Conservation (phyloP, 2,888 invertebrate species). For the Corbicula japonica region DNA sequence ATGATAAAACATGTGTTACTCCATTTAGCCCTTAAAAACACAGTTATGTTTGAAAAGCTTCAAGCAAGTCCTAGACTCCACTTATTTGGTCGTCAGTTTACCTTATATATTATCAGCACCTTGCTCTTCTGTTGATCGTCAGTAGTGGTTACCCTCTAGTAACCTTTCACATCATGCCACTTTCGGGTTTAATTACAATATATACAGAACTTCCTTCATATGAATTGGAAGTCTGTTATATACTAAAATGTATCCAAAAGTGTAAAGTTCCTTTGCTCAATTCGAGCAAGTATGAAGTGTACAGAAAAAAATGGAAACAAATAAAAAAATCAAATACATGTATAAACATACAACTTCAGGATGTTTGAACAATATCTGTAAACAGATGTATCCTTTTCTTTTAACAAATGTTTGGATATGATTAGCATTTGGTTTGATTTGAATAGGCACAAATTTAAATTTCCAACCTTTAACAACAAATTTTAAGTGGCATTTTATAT, state of each 20-base stretch:
- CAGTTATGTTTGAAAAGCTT: constrained; percentile 22
- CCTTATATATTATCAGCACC: constrained; percentile 33
- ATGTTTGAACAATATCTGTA: neutral
- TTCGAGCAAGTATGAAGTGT: constrained; percentile 51
- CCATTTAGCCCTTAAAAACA: too few relatives aligned
- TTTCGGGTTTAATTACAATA: constrained; percentile 13
- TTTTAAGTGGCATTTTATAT: neutral
- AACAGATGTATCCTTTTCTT: too few relatives aligned
- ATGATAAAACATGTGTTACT: too few relatives aligned
- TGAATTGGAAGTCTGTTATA: constrained; percentile 34
- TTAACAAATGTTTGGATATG: too few relatives aligned
- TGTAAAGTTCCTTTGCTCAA: constrained; percentile 52
- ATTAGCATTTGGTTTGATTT: too few relatives aligned
- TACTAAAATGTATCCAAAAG: constrained; percentile 47
- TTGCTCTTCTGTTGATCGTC: constrained; percentile 28
- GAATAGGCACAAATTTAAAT: too few relatives aligned
- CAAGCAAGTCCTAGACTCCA: constrained; percentile 14
- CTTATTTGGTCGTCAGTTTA: constrained; percentile 18
- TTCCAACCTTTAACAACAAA: too few relatives aligned
- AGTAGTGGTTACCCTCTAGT: constrained; percentile 39
- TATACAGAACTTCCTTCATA: constrained; percentile 28
- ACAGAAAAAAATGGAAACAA: constrained; percentile 3
- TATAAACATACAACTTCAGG: constrained; percentile 18
- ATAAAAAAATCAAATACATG: constrained; percentile 7
- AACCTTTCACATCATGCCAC: constrained; percentile 40